Conservation (phyloP, 2,888 invertebrate genomes). For the Seira ritae region DNA sequence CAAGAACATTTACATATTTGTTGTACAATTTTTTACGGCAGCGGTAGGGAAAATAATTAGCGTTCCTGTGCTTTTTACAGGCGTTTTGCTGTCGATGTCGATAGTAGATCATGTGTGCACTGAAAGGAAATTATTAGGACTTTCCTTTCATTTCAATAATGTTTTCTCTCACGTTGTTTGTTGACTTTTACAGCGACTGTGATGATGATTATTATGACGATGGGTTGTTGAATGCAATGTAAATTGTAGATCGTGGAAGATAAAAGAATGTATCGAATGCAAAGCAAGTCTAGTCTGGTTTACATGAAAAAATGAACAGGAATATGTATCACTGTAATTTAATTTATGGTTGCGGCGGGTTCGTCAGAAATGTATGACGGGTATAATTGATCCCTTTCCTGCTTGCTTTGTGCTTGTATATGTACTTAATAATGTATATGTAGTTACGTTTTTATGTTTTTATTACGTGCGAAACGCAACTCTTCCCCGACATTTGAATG, state of each 20-base stretch:
- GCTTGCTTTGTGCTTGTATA: no score
- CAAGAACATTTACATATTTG: neutral
- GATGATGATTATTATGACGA: neutral
- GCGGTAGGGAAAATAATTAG: neutral
- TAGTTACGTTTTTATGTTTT: no score
- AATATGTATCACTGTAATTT: no score
- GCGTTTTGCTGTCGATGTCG: no score
- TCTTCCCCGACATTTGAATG: neutral
- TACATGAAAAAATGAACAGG: neutral
- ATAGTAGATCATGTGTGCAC: no score
- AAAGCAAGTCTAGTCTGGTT: neutral
- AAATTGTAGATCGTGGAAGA: no score
- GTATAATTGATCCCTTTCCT: neutral
- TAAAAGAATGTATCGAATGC: no score
- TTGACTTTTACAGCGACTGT: constrained; percentile 32
- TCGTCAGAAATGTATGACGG: neutral
- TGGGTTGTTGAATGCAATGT: neutral
- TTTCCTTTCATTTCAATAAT: constrained; percentile 18
- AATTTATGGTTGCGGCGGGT: no score
- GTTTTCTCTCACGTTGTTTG: constrained; percentile 49
- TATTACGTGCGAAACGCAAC: neutral
- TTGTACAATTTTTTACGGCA: neutral
- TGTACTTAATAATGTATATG: no score
- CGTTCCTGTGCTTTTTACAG: neutral
- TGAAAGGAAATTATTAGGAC: no score